A percentile compares a stretch with the other conserved stretches of the same genome.
Conservation (phyloP, 2,113 vertebrate species). For the Sceloporus tristichus region DNA sequence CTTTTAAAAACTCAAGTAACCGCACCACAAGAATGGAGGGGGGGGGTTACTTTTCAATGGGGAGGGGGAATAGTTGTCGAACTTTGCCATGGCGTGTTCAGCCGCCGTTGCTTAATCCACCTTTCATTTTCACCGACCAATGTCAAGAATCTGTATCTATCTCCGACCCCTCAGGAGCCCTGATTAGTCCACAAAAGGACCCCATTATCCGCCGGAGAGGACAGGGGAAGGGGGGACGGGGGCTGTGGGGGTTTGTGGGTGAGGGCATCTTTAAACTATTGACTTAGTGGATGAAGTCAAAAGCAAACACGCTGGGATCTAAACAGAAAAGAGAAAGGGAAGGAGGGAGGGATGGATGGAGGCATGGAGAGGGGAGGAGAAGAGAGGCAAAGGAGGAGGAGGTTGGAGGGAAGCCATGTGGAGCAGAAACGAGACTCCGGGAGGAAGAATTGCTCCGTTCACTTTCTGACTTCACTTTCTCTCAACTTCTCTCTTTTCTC, state of each 20-base stretch:
- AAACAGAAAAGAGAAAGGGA: not conserved
- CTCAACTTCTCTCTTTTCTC: too few relatives aligned
- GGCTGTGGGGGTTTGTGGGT: conserved; percentile 62
- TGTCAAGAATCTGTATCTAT: conserved; percentile 91
- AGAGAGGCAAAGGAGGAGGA: not conserved
- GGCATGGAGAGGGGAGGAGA: not conserved
- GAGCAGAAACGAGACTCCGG: not conserved
- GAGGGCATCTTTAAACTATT: conserved; percentile 81
- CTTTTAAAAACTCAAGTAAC: conserved; percentile 84
- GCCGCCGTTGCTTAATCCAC: conserved; percentile 91
- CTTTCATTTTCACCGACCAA: conserved; percentile 97
- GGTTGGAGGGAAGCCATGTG: conserved; percentile 9
- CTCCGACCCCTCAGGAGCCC: conserved; percentile 90
- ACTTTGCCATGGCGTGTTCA: conserved; percentile 91
- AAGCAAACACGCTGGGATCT: conserved; percentile 76
- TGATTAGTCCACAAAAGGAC: conserved; percentile 95
- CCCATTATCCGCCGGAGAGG: conserved; percentile 86
- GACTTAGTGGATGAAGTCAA: conserved; percentile 85
- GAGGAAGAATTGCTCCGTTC: too few relatives aligned
- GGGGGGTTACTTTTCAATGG: conserved; percentile 73
- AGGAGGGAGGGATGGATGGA: too few relatives aligned
- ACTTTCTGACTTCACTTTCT: too few relatives aligned
- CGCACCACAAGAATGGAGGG: conserved; percentile 75
- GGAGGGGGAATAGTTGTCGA: conserved; percentile 83
- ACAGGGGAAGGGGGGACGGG: conserved; percentile 76